Evolutionary conservation across 2,797 vertebrate species (phyloP).

Genomic region (Coendou prehensilis): DNA sequence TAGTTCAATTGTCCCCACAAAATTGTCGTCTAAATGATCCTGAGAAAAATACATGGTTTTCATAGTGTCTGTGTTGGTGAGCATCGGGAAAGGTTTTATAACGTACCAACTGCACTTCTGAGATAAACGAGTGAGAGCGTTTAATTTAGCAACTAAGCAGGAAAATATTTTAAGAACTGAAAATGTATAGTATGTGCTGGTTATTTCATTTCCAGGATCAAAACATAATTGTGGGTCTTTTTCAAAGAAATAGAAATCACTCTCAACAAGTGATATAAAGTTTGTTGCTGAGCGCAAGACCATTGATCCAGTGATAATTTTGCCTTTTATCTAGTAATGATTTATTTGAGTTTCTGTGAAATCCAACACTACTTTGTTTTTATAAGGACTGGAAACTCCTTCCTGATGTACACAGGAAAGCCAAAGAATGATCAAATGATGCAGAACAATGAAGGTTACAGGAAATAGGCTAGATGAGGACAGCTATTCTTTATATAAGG

Average conservation of each 20-base stretch:
- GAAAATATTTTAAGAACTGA: conserved; percentile 44
- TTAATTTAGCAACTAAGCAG: conserved; percentile 52
- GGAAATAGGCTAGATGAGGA: background rate
- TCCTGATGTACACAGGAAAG: background rate
- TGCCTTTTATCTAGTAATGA: background rate
- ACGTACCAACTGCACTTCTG: conserved; percentile 35
- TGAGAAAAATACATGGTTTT: conserved; percentile 37
- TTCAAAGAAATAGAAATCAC: conserved; percentile 38
- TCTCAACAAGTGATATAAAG: background rate
- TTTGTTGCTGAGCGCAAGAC: background rate
- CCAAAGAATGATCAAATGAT: background rate
- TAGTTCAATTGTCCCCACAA: background rate
- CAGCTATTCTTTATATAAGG: background rate
- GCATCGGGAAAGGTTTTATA: conserved; percentile 47
- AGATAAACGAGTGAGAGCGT: conserved; percentile 29
- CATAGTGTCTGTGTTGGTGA: background rate
- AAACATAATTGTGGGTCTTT: background rate
- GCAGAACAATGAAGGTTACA: background rate
- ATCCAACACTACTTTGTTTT: background rate
- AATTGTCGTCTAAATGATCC: background rate
- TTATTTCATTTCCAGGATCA: conserved; percentile 59
- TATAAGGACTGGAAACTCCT: background rate
- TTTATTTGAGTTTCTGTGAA: background rate
- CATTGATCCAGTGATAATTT: background rate
- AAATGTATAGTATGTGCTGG: background rate